Base-by-base conservation (phyloP, 23 tunicate species). In the Styela plicata region DNA sequence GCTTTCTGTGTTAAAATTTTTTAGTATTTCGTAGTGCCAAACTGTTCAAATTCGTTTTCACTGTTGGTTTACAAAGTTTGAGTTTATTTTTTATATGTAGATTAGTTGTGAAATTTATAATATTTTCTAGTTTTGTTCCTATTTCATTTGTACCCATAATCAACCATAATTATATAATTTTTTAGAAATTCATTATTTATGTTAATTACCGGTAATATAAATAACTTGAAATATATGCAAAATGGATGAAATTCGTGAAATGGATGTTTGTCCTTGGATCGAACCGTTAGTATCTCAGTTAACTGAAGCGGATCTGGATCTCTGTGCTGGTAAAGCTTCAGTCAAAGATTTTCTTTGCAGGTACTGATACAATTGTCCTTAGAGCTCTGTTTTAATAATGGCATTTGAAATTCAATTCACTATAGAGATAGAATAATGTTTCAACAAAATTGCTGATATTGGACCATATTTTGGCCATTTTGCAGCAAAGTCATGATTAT, bases 241-340 rank as follows among this genome's bases (percentile, higher is more conserved):
- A 1, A 67, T 67, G 71, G 71, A 67, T 25, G 91, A 82, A 37
- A 29, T 78, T 16, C 63, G 57, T 62, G 81, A 83, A 18, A 57
- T 82, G 24, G 73, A 80, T 27, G 44, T 91, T 32, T 86, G 65
- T 78, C 70, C 83, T 3, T 91, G 91, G 91, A 80, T 91, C 67
- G 73, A 77, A 32, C 91, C 91, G 20, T 74, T 37, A 28, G 67
- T 91, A 24, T 36, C 30, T 27, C 36, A 74, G 3, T 79, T 91
- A 26, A 25, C 74, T 22, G 83, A 80, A 66, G 91, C 88, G 19
- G 78, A 74, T 1, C 76, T 86, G 21, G 80, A 84, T 17, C 80
- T 91, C 7, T 91, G 97, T 80, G 91, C 83, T 62, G 89, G 89
- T 10, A 86, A 86, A 44, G 22, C 86, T 3, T 84, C 89, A 79